A percentile compares a stretch with the other conserved stretches of the same genome.
Evolutionary conservation across 2,113 vertebrate genomes (phyloP).

Genomic region (Dasypus novemcinctus): DNA sequence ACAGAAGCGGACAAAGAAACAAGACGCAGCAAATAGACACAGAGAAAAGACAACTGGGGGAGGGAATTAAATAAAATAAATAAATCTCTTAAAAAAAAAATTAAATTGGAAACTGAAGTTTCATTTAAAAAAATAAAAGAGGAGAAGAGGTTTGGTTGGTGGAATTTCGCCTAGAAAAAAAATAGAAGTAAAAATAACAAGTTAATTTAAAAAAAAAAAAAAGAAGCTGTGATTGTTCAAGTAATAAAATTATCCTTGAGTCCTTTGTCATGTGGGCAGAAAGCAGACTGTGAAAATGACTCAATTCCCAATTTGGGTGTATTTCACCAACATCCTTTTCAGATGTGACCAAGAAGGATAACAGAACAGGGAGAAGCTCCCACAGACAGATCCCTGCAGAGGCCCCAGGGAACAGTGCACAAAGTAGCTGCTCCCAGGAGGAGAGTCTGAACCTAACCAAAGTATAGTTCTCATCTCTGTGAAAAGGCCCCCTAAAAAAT

Average conservation of each 20-base stretch:
- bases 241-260: background rate
- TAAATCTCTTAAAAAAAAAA: no score
- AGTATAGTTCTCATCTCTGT: background rate
- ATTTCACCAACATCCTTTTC: background rate
- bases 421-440: background rate
- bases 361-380: background rate
- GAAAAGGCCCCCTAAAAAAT: background rate
- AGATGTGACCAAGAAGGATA: background rate
- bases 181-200: slow-evolving; percentile 34
- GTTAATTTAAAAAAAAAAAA: no score
- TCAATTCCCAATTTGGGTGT: background rate
- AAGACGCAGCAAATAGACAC: no score
- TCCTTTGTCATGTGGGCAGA: background rate
- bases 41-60: no score
- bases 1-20: no score
- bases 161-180: slow-evolving; percentile 32
- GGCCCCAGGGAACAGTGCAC: background rate
- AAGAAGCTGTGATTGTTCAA: background rate
- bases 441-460: background rate
- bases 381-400: background rate
- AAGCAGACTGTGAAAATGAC: background rate
- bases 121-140: slow-evolving; percentile 10
- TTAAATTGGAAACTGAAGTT: background rate
- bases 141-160: background rate
- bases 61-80: no score